Evolutionary conservation across 2,113 vertebrate genomes (phyloP), one percentile per base, ranked within the genome.

Genomic region (Ailurus styani): DNA sequence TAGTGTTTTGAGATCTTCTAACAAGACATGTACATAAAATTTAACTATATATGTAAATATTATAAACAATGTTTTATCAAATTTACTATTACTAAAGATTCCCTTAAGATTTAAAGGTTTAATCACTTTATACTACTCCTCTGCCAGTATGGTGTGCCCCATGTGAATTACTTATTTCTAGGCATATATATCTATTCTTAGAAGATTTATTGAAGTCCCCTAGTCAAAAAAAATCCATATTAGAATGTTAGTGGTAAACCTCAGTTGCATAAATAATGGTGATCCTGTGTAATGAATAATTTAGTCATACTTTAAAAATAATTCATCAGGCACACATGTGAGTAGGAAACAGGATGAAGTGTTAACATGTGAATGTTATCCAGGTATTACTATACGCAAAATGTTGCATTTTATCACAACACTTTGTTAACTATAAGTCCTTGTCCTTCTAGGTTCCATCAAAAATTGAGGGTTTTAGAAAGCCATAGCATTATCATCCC

Each of bases 11-110:
- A 98, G 90, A 98, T 98, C 92, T 42, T 98, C 73, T 96, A 98
- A 96, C 88, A 91, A 98, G 95, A 98, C 47, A 52, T 81, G 55
- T 97, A 96, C 86, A 97, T 98, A 97, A 98, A 98, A 96, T 97
- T 98, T 98, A 98, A 97, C 89, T 94, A 17, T 93, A 98, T 96
- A 96, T 96, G 47, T 98, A 98, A 98, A 98, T 98, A 98, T 87
- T 91, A 84, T 97, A 98, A 98, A 98, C 97, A 98, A 96, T 96
- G 64, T 87, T 98, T 98, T 98, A 98, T 98, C 97, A 96, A 95
- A 96, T 97, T 97, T 97, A 91, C 87, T 97, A 91, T 98, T 98
- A 98, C 97, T 98, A 98, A 98, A 98, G 86, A 95, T 97, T 95
- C 97, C 96, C 96, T 97, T 81, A 97, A 98, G 97, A 98, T 98